A percentile compares a stretch with the other conserved stretches of the same genome.
phyloP scores from a whole-genome alignment of 2,113 vertebrate genomes.

The Solenodon paradoxus region DNA sequence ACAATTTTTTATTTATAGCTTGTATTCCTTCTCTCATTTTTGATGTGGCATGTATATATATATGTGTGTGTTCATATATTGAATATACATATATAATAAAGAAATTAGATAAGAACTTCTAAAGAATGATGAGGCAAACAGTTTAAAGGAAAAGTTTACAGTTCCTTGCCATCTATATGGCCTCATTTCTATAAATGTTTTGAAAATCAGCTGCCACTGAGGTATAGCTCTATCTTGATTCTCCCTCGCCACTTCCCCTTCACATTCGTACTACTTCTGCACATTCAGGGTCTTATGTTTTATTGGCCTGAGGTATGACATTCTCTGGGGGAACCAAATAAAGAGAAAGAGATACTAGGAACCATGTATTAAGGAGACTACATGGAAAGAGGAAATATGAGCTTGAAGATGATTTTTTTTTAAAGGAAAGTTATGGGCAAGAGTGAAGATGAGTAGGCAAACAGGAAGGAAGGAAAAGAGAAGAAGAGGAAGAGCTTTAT shows the following conservation, averaged over 20 bases:
- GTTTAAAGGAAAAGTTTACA: background rate
- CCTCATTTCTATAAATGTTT: background rate
- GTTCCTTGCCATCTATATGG: background rate
- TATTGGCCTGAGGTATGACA: background rate
- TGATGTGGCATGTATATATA: no score
- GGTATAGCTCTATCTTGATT: background rate
- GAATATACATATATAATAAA: background rate
- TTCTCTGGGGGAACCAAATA: background rate
- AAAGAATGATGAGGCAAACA: background rate
- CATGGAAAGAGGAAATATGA: background rate
- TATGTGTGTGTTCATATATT: background rate
- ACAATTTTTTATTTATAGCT: background rate
- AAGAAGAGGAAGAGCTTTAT: no score
- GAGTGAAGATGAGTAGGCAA: no score
- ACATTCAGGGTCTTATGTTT: background rate
- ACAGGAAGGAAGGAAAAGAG: no score
- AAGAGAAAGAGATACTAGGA: background rate
- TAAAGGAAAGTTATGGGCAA: no score
- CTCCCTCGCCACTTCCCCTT: background rate
- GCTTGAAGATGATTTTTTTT: background rate
- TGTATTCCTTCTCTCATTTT: background rate
- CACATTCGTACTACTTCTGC: background rate
- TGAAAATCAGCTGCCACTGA: background rate
- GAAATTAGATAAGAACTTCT: background rate
- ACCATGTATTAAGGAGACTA: background rate